Percentiles rank a stretch among this genome's conserved stretches.
phyloP scores from a whole-genome alignment of 2,113 vertebrate species.

The Gobio gobio region DNA sequence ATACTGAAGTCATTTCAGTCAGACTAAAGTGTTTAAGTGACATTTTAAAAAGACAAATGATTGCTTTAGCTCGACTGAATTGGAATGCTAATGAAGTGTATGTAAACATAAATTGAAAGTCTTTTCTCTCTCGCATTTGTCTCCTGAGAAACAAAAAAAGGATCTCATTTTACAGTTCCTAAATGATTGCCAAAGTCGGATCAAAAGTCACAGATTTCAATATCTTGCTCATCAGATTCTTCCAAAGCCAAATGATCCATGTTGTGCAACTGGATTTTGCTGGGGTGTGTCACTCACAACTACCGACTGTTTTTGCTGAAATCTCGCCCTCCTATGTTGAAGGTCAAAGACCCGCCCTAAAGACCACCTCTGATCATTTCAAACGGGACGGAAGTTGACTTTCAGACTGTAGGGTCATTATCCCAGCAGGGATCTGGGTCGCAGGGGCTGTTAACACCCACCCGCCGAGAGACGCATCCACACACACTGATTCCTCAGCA shows the following conservation, averaged over 20 bases:
- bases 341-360: background rate
- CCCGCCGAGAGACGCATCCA: background rate
- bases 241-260: background rate
- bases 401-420: conserved; percentile 27
- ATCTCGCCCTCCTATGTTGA: background rate
- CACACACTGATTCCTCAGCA: background rate
- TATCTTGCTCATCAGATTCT: background rate
- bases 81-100: background rate
- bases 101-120: background rate
- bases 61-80: background rate
- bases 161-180: background rate
- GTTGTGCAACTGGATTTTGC: conserved; percentile 10
- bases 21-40: conserved; percentile 7
- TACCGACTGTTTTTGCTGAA: background rate
- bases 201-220: background rate
- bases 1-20: background rate
- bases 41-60: background rate
- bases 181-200: background rate
- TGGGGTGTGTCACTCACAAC: background rate
- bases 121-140: background rate
- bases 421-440: conserved; percentile 11
- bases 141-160: background rate
- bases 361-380: background rate
- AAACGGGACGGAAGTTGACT: conserved; percentile 14
- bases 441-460: background rate